Base-by-base conservation (phyloP, 2,797 vertebrate species). In the Phaenicophaeus curvirostris region DNA sequence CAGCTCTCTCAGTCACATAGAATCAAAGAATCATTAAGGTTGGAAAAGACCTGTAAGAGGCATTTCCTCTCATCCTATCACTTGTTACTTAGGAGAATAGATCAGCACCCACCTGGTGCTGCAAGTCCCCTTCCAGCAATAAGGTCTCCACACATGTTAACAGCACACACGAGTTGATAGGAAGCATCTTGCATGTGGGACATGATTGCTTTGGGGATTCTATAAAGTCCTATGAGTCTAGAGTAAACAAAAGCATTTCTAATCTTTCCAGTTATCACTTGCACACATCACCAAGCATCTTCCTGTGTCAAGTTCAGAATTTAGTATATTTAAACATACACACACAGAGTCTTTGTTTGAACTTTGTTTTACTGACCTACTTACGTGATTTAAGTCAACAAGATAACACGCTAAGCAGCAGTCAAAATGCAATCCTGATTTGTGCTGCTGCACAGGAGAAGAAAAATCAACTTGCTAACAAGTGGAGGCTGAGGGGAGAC, bases 381-480 rank as follows among this genome's bases (percentile, higher is more conserved):
- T 89, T 33, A 46, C 72, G 24, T 35, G 30, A 88, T 55, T 91
- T 81, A 88, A 94, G 59, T 85, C 83, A 88, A 93, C 46, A 94
- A 61, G 75, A 30, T 80, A 89, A 78, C 85, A 51, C 31, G 42
- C 30, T 73, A 28, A 37, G 65, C 61, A 95, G 76, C 66, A 88
- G 53, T 41, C 58, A 87, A 79, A 95, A 82, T 4, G 33, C 71
- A 92, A 88, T 35, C 63, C 80, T 69, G 30, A 85, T 66, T 62
- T 63, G 69, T 2, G 24, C 66, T 51, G 44, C 90, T 66, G 48
- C 74, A 71, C 3, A 2, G 35, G 39, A 68, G 51, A 4, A 58
- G 59, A 63, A 94, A 94, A 91, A 88, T 61, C 63, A 81, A 54
- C 51, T 41, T 72, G 57, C 44, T 73, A 86, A 44, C 46, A 73